phyloP scores from a whole-genome alignment of 2,113 vertebrate species.

The Pterocles orientalis region DNA sequence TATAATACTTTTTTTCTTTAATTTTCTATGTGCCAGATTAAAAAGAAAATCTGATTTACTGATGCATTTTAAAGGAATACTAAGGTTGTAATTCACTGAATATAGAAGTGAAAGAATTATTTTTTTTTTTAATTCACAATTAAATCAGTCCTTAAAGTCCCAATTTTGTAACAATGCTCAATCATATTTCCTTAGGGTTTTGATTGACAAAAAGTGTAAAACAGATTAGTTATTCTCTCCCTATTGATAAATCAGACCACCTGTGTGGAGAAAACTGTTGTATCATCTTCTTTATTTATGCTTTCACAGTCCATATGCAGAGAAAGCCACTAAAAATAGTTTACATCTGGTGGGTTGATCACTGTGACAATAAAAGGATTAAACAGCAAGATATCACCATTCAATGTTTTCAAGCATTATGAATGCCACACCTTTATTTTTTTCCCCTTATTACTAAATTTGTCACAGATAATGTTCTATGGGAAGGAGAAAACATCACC shows the following conservation, averaged over 20 bases:
- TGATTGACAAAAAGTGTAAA: neutral
- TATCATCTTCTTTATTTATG: neutral
- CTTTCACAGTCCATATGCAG: slow-evolving; percentile 24
- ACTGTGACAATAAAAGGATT: slow-evolving; percentile 57
- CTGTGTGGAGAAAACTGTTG: neutral
- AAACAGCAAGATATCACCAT: slow-evolving; percentile 20
- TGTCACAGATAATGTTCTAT: neutral
- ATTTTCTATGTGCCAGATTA: neutral
- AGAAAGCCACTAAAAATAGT: slow-evolving; percentile 51
- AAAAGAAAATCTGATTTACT: neutral
- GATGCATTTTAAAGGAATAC: neutral
- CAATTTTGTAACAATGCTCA: neutral
- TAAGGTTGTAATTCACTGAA: neutral
- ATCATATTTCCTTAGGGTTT: neutral
- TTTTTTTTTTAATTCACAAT: neutral
- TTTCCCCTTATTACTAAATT: slow-evolving; percentile 31
- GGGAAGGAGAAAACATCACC: slow-evolving; percentile 17
- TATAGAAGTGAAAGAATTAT: neutral
- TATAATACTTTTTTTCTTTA: neutral
- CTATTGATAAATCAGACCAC: neutral
- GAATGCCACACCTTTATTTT: neutral
- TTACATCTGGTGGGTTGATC: slow-evolving; percentile 35
- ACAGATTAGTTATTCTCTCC: neutral
- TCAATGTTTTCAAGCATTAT: slow-evolving; percentile 42
- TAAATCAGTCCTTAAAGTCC: neutral